Base-by-base conservation (phyloP, 2,113 vertebrate species). In the Sinocyclocheilus anshuiensis region DNA sequence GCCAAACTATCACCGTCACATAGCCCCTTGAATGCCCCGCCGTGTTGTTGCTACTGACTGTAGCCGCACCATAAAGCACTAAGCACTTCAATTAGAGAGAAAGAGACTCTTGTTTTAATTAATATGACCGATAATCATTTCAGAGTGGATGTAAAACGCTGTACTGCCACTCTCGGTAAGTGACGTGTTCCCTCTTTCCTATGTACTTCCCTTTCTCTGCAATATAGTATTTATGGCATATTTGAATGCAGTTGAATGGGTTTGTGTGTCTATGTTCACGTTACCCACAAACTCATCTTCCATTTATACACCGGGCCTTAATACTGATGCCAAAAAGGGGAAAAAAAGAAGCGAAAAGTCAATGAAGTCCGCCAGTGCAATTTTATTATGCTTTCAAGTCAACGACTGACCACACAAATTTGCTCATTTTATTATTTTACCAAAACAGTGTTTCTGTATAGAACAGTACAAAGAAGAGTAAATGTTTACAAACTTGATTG, bases 21-120 rank as follows among this genome's bases (percentile, higher is more conserved):
- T 84, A 81, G 22, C 77, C 69, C 65, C 89, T 76, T 20, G 91
- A 91, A 92, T 88, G 90, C 89, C 89, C 6, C 77, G 84, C 91
- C 91, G 59, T 10, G 59, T 45, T 18, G 71, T 71, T 50, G 72
- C 83, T 61, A 20, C 83, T n/a, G 1, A 63, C 77, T 65, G 81
- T 86, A 87, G 84, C 88, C 74, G 8, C 87, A 84, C 76, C 61
- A 57, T 75, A 29, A 90, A 94, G 96, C 95, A 96, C 95, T 92
- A 90, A 93, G 96, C 97, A 97, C 97, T 97, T 97, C 96, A 95
- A 69, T 45, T 39, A 65, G 76, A 61, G 88, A 85, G 90, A 87
- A 55, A 89, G 90, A 85, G 45, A 48, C 77, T 83, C 83, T 82
- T 87, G 76, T 82, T 86, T 81, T 80, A 57, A 69, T 55, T 4